These are phyloP conservation scores for Troglohyphantes excavatus DNA, from an alignment of 2,888 invertebrate genomes.

Conservation along the genomic window DNA sequence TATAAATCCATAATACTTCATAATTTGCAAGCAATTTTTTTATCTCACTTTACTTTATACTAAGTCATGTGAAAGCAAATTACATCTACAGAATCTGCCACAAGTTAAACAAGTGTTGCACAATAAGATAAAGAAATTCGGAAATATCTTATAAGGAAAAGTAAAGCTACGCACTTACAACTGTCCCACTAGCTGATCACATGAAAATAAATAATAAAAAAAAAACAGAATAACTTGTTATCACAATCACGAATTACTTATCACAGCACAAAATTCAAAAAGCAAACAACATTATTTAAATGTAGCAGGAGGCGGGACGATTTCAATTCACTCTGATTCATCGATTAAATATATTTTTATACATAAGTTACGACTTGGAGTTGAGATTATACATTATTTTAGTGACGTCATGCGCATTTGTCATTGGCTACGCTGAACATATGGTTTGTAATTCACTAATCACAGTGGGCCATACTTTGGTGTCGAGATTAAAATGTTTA, in stretches of 20 bases:
- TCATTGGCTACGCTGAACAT: too few relatives aligned
- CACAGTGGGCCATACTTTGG: too few relatives aligned
- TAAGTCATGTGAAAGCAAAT: not conserved
- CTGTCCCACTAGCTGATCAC: constrained; percentile 33
- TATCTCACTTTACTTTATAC: too few relatives aligned
- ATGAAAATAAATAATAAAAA: constrained; percentile 11
- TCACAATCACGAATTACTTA: not conserved
- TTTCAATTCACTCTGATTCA: too few relatives aligned
- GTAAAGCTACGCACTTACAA: constrained; percentile 17
- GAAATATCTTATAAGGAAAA: constrained; percentile 4
- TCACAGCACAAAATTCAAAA: not conserved
- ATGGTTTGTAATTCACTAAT: too few relatives aligned
- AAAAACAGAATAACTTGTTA: not conserved
- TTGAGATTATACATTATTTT: too few relatives aligned
- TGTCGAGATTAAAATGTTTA: too few relatives aligned
- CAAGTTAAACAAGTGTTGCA: not conserved
- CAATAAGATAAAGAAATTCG: constrained; percentile 2
- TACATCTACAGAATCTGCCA: not conserved
- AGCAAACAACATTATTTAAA: not conserved
- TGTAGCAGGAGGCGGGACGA: not conserved
- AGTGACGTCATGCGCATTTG: too few relatives aligned
- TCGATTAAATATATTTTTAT: too few relatives aligned
- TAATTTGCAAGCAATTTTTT: too few relatives aligned
- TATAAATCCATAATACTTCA: too few relatives aligned
- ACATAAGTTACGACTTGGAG: too few relatives aligned